Percentiles rank a stretch among this genome's conserved stretches.
These are phyloP conservation scores for Sipha flava DNA, from an alignment of 1,140 invertebrate genomes.

Conservation along the genomic window DNA sequence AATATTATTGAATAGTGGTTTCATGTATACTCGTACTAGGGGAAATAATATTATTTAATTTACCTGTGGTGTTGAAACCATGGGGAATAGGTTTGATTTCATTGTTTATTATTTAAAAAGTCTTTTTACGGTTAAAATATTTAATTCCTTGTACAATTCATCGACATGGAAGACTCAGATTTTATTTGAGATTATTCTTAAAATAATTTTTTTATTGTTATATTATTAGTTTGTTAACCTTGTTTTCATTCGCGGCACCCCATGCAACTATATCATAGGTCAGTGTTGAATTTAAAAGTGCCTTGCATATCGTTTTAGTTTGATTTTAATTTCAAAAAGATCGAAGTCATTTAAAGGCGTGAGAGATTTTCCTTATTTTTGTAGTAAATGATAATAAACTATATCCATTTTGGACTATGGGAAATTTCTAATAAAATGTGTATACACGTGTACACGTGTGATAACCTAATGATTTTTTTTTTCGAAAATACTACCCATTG, in stretches of 20 bases:
- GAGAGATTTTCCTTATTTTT: neutral
- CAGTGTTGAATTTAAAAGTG: neutral
- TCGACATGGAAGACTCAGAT: neutral
- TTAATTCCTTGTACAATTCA: neutral
- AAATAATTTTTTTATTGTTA: neutral
- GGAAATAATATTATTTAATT: neutral
- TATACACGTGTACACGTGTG: no score
- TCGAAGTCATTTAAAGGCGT: neutral
- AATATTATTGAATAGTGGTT: neutral
- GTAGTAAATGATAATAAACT: neutral
- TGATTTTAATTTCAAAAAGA: neutral
- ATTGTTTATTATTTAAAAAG: neutral
- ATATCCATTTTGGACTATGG: neutral
- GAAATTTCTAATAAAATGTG: neutral
- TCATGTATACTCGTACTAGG: neutral
- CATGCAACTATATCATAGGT: neutral
- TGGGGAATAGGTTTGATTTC: neutral
- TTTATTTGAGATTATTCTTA: neutral
- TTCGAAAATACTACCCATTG: no score
- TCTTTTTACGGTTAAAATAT: neutral
- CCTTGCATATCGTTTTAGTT: neutral
- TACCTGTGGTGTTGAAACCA: neutral
- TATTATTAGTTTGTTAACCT: neutral
- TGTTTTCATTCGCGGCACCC: neutral
- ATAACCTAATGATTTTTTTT: no score